Base-by-base conservation (phyloP, 2,113 vertebrate species). In the Edolisoma coerulescens region DNA sequence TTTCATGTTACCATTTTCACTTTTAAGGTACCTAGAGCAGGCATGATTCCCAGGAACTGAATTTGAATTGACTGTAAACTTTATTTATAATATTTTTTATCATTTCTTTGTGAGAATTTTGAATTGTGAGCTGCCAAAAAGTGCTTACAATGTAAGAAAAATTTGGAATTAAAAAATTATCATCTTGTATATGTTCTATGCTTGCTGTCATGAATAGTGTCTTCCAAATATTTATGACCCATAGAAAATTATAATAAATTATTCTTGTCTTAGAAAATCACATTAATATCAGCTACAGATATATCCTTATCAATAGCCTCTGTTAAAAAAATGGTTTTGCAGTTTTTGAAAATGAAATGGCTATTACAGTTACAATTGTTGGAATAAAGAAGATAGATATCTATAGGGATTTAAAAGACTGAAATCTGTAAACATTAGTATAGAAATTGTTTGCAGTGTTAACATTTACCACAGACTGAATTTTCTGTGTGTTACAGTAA, bases 371-470 rank as follows among this genome's bases (percentile, higher is more conserved):
- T 69, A n/a, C 37, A 84, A 20, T 49, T 79, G 21, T 35, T 96
- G 45, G 26, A 61, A 53, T 85, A 79, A 91, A 71, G 37, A 79
- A 79, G 33, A 79, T 16, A 56, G 33, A 57, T 85, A 47, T 44
- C 64, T 65, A 60, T 13, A 41, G 8, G 39, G 28, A 94, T 41
- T 94, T 53, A 64, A 83, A 79, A 89, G 68, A 74, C 35, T 44
- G 68, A 91, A 82, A 83, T 93, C 59, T 88, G 37, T 82, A 88
- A 95, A 73, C 37, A 45, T 84, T 73, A 82, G 69, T 87, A 91
- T 35, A 88, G 59, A 85, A 85, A 94, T 84, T 87, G 18, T 84
- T 87, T 89, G 63, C 37, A 65, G 30, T 82, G 78, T 83, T 95
- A 91, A 61, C 67, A 91, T 94, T 94, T 83, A 83, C 90, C 47